Conservation (phyloP, 2,113 vertebrate species). For the Neogobius melanostomus region DNA sequence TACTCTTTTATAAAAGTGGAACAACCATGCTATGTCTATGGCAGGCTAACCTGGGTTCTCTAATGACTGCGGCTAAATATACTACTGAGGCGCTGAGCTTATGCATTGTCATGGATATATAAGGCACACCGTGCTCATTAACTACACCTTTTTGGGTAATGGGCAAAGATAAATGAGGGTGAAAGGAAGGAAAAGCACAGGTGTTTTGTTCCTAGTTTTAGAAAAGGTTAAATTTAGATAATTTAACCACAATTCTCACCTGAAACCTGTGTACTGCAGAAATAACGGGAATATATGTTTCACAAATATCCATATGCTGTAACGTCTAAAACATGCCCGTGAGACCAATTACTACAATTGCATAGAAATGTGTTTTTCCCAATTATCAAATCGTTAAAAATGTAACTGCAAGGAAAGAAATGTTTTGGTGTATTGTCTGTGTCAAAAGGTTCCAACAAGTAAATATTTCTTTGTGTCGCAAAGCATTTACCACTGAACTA, state of each 20-base stretch:
- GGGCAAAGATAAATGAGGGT: constrained; percentile 18
- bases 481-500: too few species aligned
- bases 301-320: background rate
- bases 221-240: background rate
- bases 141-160: constrained; percentile 33
- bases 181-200: background rate
- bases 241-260: background rate
- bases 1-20: constrained; percentile 19
- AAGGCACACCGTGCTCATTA: constrained; percentile 35
- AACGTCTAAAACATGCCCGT: background rate
- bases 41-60: constrained; percentile 33
- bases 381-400: background rate
- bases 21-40: constrained; percentile 18
- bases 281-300: background rate
- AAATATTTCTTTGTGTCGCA: background rate
- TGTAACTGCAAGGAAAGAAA: background rate
- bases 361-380: background rate
- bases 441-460: background rate
- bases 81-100: constrained; percentile 29
- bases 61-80: constrained; percentile 51
- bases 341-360: background rate
- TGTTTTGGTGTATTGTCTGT: background rate
- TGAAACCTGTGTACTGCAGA: background rate
- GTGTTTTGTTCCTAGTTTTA: background rate
- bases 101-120: constrained; percentile 37